Base-by-base conservation (phyloP, 2,888 invertebrate species). In the Halictus quadricinctus region DNA sequence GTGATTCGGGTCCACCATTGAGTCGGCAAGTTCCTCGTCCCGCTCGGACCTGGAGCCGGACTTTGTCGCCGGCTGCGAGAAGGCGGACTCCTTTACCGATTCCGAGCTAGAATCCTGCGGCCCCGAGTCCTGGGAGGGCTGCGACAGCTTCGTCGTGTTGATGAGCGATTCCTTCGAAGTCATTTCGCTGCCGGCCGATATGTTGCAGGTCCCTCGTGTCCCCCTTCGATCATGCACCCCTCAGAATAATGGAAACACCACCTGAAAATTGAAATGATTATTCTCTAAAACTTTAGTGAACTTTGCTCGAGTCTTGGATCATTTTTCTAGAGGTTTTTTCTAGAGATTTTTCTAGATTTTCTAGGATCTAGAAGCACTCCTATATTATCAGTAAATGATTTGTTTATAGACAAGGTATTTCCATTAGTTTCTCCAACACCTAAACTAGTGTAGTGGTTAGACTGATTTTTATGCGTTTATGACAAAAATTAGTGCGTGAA, bases 131-230 rank as follows among this genome's bases (percentile, higher is more conserved):
- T 82, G 84, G 80, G 90, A 90, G 80, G 86, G 83, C 86, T 90
- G 92, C 90, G 94, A 93, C 80, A 94, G 94, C 84, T 94, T 94
- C 87, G 93, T 94, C 90, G 94, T 94, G 93, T 94, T 94, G 93
- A 94, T 94, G 94, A 94, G 94, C 91, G 94, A 94, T 91, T 94
- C 94, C 76, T 94, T 94, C 81, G 94, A 94, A 87, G 94, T 94
- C 83, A 94, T 94, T 87, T 94, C 94, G 89, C 92, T 94, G 91
- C 94, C 94, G 91, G 94, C 94, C 90, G 94, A 94, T 76, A 94
- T 94, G 93, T 91, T 94, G 91, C 94, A 94, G 94, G 94, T 94
- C 79, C 72, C 60, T 18, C 8, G 54, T 43, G 29, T 60, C 64
- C 46, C 25, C 50, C 18, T 60, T 64, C 64, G 29, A 64, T 54